Base-by-base conservation (phyloP, 92 coral and sea anemone species). In the Micromussa lordhowensis region DNA sequence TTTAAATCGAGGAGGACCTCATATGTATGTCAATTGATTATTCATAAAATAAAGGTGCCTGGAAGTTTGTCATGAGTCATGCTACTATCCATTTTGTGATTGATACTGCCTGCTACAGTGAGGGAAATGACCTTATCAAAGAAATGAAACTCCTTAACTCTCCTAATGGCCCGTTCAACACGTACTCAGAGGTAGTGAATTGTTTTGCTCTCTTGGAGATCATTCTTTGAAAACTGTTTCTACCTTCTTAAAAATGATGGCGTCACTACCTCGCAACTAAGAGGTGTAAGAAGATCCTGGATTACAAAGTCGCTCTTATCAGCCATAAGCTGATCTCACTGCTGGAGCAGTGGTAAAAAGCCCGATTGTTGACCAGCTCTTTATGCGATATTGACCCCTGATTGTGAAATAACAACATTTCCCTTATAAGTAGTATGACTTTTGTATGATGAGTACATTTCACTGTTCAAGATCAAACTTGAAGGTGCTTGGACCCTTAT, bases 1-100 rank as follows among this genome's bases (percentile, higher is more conserved):
- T n/a, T n/a, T n/a, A n/a, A n/a, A n/a, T n/a, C n/a, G n/a, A n/a
- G n/a, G n/a, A n/a, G n/a, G n/a, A n/a, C n/a, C n/a, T n/a, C n/a
- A n/a, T n/a, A n/a, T n/a, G n/a, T n/a, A n/a, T n/a, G n/a, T n/a
- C n/a, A n/a, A n/a, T n/a, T n/a, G n/a, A n/a, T 29, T n/a, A 82
- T n/a, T 90, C 19, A 80, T 91, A 54, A 83, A 87, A 83, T 28
- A 91, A 51, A 11, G 88, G 94, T 21, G 89, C 91, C 64, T 87
- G 89, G 61, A 88, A 92, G 59, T 85, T 92, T 38, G 87, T 75
- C 16, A 92, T 59, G 31, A 92, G 54, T 38, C 95, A 89, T 15
- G 93, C 86, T 21, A 93, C 90, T 68, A 93, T 90, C 95, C 93
- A 93, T 58, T 64, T 30, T 61, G n/a, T 93, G 91, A 40, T 55